Evolutionary conservation across 2,113 vertebrate genomes (phyloP).

Genomic region (Phaetusa simplex): DNA sequence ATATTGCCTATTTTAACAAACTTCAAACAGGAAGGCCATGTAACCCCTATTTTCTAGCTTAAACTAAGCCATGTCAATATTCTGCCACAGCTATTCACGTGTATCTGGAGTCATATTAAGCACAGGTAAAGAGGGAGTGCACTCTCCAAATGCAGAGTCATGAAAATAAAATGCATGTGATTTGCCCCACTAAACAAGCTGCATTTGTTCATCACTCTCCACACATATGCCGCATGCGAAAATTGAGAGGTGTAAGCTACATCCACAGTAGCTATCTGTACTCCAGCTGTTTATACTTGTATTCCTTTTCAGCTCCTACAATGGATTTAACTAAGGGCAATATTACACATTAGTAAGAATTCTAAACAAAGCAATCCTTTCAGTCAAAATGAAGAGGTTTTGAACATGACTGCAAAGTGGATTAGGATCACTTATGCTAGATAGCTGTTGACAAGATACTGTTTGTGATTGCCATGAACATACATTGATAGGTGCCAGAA

Average conservation of each 20-base stretch:
- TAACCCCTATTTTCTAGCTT: not conserved
- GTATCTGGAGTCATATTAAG: not conserved
- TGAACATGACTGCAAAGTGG: slow-evolving; percentile 62
- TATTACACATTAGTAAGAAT: slow-evolving; percentile 63
- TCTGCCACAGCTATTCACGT: not conserved
- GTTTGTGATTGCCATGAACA: slow-evolving; percentile 28
- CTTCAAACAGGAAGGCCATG: not conserved
- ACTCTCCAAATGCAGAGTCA: not conserved
- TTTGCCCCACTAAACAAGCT: not conserved
- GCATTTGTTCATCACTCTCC: slow-evolving; percentile 13
- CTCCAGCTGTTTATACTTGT: slow-evolving; percentile 59
- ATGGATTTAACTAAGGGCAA: slow-evolving; percentile 62
- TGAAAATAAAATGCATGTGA: not conserved
- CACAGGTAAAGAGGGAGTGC: not conserved
- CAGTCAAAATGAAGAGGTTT: slow-evolving; percentile 60
- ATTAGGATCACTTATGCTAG: slow-evolving; percentile 58
- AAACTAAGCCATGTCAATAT: not conserved
- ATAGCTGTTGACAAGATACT: slow-evolving; percentile 54
- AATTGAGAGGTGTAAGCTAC: not conserved
- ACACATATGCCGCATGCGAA: not conserved
- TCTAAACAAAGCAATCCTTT: slow-evolving; percentile 55
- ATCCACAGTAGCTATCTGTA: not conserved
- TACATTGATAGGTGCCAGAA: slow-evolving; percentile 44
- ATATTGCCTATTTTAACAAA: not conserved
- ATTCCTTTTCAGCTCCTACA: slow-evolving; percentile 43